phyloP scores from a whole-genome alignment of 1,140 invertebrate genomes.

The Calliopsis andreniformis region DNA sequence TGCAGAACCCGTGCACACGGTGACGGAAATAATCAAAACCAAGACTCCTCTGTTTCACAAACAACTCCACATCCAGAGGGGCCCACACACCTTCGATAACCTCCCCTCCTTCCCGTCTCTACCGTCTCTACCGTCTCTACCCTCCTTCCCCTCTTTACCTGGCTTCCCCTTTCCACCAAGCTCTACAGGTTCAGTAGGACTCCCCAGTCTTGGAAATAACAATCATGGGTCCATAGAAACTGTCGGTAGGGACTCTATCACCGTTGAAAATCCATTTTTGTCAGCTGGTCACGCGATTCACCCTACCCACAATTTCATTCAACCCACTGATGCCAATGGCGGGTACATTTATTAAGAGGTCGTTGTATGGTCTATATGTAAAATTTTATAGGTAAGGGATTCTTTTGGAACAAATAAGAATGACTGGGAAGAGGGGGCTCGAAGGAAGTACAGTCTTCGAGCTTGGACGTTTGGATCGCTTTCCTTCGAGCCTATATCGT shows the following conservation, averaged over 20 bases:
- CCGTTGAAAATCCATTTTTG: conserved; percentile 11
- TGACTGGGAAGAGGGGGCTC: not conserved
- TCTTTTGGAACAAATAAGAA: not conserved
- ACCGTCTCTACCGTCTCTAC: not conserved
- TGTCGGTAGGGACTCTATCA: not conserved
- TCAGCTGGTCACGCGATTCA: conserved; percentile 3
- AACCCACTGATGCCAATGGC: conserved; percentile 69
- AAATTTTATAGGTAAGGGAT: not conserved
- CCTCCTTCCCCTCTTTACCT: not conserved
- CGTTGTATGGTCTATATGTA: not conserved
- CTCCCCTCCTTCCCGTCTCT: conserved; percentile 26
- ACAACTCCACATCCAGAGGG: not conserved
- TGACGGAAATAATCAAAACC: not conserved
- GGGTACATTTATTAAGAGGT: conserved; percentile 71
- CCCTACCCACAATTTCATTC: conserved; percentile 45
- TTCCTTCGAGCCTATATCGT: not conserved
- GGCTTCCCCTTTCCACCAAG: not conserved
- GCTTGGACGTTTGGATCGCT: not conserved
- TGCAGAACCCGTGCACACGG: not conserved
- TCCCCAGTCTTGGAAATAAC: no score
- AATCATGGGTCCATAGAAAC: not conserved
- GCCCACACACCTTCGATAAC: not conserved
- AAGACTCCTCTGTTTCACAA: no score
- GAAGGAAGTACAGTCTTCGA: not conserved
- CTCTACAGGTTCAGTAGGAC: not conserved